These are phyloP conservation scores for Lithophane socia DNA, from an alignment of 2,888 invertebrate genomes.

Conservation along the genomic window DNA sequence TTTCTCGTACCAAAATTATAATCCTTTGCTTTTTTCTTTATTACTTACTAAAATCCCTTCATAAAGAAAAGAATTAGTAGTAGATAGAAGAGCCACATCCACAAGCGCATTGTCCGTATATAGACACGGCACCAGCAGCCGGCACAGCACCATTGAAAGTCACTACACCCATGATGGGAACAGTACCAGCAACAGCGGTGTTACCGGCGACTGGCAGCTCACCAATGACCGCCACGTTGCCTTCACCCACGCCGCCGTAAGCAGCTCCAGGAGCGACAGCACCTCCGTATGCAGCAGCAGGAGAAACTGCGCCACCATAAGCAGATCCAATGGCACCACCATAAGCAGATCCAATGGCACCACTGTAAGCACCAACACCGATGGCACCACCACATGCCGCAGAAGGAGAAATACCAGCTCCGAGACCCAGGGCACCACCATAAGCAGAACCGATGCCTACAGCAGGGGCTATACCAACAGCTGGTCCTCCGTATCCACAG, in stretches of 20 bases:
- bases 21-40: background rate
- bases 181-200: constrained; percentile 47
- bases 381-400: background rate
- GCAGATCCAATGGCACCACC: background rate
- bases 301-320: constrained; percentile 7
- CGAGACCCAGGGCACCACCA: background rate
- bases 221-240: constrained; percentile 70
- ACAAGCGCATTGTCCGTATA: constrained; percentile 44
- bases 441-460: background rate
- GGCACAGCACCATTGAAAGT: constrained; percentile 26
- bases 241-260: constrained; percentile 66
- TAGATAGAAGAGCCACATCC: constrained; percentile 26
- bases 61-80: background rate
- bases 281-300: constrained; percentile 7
- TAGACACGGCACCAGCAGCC: constrained; percentile 50
- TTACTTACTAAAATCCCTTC: background rate
- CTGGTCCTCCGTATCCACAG: background rate
- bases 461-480: background rate
- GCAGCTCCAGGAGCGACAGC: constrained; percentile 14
- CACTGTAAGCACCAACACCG: constrained; percentile 5
- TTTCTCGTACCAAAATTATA: background rate
- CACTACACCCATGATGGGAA: constrained; percentile 74
- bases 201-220: constrained; percentile 60
- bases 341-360: background rate
- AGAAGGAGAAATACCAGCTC: background rate